Evolutionary conservation across 2,888 invertebrate species (phyloP).

Genomic region (Calliopum simillimum): DNA sequence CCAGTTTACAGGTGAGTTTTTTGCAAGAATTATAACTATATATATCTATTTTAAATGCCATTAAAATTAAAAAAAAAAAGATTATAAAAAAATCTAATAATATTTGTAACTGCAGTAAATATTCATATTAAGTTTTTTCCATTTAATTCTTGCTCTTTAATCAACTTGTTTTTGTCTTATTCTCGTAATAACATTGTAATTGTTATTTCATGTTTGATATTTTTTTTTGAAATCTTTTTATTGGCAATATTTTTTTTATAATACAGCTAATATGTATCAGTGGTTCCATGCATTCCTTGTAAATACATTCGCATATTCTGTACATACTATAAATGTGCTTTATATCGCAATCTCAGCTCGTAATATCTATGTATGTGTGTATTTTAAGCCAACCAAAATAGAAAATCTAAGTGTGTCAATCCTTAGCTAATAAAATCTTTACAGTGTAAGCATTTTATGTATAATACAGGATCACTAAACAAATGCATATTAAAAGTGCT

Average conservation of each 20-base stretch:
- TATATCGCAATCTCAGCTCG: neutral
- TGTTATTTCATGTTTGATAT: neutral
- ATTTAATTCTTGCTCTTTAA: neutral
- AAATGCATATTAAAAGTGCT: no score
- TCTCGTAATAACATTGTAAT: neutral
- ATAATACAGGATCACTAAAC: no score
- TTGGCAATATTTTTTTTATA: neutral
- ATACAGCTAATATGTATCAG: neutral
- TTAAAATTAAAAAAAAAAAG: no score
- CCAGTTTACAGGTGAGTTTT: slow-evolving; percentile 80
- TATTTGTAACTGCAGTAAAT: neutral
- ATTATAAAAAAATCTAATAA: no score
- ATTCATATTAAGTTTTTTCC: neutral
- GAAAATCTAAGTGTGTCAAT: no score
- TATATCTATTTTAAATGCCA: no score
- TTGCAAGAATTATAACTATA: neutral
- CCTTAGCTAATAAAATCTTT: no score
- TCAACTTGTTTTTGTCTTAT: neutral
- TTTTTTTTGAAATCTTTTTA: neutral
- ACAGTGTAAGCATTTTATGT: no score
- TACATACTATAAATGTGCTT: no score
- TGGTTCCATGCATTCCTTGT: neutral
- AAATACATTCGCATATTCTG: neutral
- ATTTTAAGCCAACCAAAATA: neutral
- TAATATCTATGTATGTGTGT: neutral